Evolutionary conservation across 1,140 invertebrate genomes (phyloP), one percentile per base, ranked within the genome.

Genomic region (Pemphigus obesinymphae): DNA sequence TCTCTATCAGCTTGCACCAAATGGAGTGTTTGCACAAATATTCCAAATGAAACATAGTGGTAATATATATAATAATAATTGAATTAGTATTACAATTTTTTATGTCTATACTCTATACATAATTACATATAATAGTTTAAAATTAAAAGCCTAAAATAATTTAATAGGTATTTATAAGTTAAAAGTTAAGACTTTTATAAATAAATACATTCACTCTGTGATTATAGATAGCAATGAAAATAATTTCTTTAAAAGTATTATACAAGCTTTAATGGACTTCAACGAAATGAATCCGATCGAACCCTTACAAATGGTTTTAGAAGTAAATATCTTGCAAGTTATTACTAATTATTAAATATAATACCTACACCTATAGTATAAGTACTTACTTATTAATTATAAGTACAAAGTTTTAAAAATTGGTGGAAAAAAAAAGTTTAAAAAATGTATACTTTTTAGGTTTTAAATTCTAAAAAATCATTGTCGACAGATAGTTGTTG

Each of bases 11-110:
- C 88, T 99, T 37, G 95, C 96, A 15, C 96, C 96, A 0, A 97
- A 98, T 88, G 96, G 96, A 82, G 93, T 99, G 76, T 99, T 99
- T 87, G 89, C 96, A 78, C 97, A 99, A 89, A 92, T 99, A 84
- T 99, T 99, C 87, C 92, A 97, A 88, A 95, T 95, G 23, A 91
- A 94, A 86, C 91, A 94, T 83, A 92, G 92, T 84, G 93, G 94
- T 95, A 87, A 85, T 50, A 81, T 55, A 13, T 17, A 80, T 40
- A 11, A 26, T 70, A 13, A 63, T 63, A 45, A 45, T 43, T 17
- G n/a, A n/a, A n/a, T n/a, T n/a, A n/a, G n/a, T n/a, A n/a, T n/a
- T n/a, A n/a, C n/a, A n/a, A n/a, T n/a, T n/a, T n/a, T n/a, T n/a
- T n/a, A n/a, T n/a, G n/a, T n/a, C n/a, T n/a, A n/a, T n/a, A n/a